phyloP scores from a whole-genome alignment of 2,888 invertebrate species.

The Oligia fasciuncula region DNA sequence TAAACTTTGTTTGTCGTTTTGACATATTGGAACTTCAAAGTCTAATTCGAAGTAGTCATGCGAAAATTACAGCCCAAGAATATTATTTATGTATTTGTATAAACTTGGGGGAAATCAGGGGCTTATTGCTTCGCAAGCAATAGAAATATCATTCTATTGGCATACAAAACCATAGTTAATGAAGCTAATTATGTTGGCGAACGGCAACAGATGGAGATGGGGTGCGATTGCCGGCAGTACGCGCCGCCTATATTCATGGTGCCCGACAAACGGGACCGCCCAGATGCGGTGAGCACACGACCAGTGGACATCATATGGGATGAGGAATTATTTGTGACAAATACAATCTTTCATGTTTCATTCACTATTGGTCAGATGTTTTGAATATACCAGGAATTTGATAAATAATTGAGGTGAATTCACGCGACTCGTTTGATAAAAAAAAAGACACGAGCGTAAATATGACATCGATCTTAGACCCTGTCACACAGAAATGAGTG shows the following conservation, averaged over 20 bases:
- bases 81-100: not conserved
- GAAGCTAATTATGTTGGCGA: constrained; percentile 32
- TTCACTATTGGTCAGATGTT: not conserved
- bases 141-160: not conserved
- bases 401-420: not conserved
- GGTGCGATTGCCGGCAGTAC: constrained; percentile 87
- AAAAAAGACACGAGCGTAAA: not conserved
- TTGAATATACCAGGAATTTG: not conserved
- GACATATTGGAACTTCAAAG: not conserved
- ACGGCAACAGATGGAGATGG: constrained; percentile 84
- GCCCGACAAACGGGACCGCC: constrained; percentile 85
- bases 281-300: constrained; percentile 82
- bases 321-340: constrained; percentile 53
- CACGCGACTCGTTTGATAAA: not conserved
- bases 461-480: not conserved
- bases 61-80: not conserved
- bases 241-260: constrained; percentile 85
- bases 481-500: not conserved
- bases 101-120: not conserved
- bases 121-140: not conserved
- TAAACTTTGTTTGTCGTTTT: not conserved
- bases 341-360: not conserved
- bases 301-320: constrained; percentile 11
- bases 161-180: constrained; percentile 3
- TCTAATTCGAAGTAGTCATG: not conserved